A percentile compares a stretch with the other conserved stretches of the same genome.
Conservation (phyloP, 2,888 invertebrate species). For the Synergus japonicus region DNA sequence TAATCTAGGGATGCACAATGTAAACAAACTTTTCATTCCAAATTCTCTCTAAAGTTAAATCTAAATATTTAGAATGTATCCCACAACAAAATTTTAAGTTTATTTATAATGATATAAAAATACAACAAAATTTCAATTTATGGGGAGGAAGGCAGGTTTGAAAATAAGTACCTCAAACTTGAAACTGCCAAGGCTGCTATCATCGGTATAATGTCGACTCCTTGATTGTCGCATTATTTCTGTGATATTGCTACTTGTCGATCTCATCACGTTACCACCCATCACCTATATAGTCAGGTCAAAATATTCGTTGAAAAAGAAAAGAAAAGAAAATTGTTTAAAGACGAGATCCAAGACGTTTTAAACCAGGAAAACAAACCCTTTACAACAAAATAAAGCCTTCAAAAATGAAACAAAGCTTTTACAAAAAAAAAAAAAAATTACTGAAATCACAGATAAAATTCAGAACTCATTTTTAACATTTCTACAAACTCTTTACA, state of each 20-base stretch:
- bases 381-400: slow-evolving; percentile 26
- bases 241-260: slow-evolving; percentile 73
- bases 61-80: neutral
- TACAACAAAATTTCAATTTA: slow-evolving; percentile 26
- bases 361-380: neutral
- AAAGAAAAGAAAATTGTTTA: slow-evolving; percentile 35
- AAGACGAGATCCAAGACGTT: slow-evolving; percentile 43
- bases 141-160: slow-evolving; percentile 41
- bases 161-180: slow-evolving; percentile 81
- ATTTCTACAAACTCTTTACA: neutral
- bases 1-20: neutral
- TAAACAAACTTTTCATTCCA: neutral
- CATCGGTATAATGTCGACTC: slow-evolving; percentile 83
- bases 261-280: slow-evolving; percentile 75
- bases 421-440: neutral
- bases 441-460: neutral
- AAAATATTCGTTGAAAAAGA: slow-evolving; percentile 45
- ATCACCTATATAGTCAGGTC: slow-evolving; percentile 66
- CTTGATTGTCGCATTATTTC: slow-evolving; percentile 76
- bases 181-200: slow-evolving; percentile 85
- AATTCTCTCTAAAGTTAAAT: neutral
- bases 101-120: too few relatives aligned
- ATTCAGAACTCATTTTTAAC: neutral
- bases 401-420: slow-evolving; percentile 30
- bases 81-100: neutral